A percentile compares a stretch with the other conserved stretches of the same genome.
These are phyloP conservation scores for Gambelia wislizenii DNA, from an alignment of 2,797 vertebrate species.

Conservation along the genomic window DNA sequence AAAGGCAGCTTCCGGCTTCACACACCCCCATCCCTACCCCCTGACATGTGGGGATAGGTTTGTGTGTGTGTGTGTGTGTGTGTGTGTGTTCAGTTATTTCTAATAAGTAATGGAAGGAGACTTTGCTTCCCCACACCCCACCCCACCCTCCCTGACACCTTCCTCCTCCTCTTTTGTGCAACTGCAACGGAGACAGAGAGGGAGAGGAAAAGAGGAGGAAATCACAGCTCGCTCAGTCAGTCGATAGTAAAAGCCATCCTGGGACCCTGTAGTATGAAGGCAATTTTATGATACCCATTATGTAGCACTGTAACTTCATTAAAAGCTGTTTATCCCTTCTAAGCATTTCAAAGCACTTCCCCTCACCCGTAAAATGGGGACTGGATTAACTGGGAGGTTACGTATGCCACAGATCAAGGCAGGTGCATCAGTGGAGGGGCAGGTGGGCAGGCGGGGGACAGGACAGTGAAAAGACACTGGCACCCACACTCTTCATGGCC, in stretches of 20 bases:
- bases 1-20: slow-evolving; percentile 74
- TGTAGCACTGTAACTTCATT: slow-evolving; percentile 88
- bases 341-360: slow-evolving; percentile 84
- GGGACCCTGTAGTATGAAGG: slow-evolving; percentile 84
- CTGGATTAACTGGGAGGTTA: neutral
- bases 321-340: slow-evolving; percentile 88
- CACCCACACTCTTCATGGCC: neutral
- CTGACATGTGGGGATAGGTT: slow-evolving; percentile 72
- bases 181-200: neutral
- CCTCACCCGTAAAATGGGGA: slow-evolving; percentile 75
- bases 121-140: slow-evolving; percentile 80
- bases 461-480: rapidly evolving
- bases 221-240: slow-evolving; percentile 78
- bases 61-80: slow-evolving; percentile 67
- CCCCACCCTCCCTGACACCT: slow-evolving; percentile 61
- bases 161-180: no score
- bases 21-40: slow-evolving; percentile 55
- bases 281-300: slow-evolving; percentile 87
- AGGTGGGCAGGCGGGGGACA: neutral
- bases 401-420: no score
- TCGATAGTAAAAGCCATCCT: slow-evolving; percentile 86
- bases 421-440: no score
- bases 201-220: slow-evolving; percentile 32
- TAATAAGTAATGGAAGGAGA: slow-evolving; percentile 87
- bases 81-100: slow-evolving; percentile 83